Conservation (phyloP, 2,113 vertebrate genomes). For the Gnathonemus echidnorhynchus region DNA sequence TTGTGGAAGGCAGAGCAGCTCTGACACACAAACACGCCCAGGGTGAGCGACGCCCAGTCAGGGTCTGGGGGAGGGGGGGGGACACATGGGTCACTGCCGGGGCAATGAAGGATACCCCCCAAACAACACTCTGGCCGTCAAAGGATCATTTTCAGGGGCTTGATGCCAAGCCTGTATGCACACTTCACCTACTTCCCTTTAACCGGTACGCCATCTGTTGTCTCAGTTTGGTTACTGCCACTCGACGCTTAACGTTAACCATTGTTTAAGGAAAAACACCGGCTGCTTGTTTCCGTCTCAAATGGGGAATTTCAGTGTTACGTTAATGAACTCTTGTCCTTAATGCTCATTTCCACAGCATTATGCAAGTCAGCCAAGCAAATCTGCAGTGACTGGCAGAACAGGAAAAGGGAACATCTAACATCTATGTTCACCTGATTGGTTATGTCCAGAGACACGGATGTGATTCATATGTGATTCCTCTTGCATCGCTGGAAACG, state of each 20-base stretch:
- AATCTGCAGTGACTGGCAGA: background rate
- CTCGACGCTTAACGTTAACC: background rate
- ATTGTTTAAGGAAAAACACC: background rate
- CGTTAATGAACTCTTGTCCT: background rate
- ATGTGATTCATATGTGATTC: background rate
- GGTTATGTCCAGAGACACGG: background rate
- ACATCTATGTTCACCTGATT: background rate
- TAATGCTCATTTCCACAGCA: background rate
- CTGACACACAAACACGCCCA: constrained; percentile 89
- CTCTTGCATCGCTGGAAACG: background rate
- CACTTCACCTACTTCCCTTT: background rate
- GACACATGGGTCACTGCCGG: background rate
- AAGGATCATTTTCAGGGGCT: background rate
- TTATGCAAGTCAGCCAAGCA: background rate
- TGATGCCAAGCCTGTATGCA: background rate
- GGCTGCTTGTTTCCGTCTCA: background rate
- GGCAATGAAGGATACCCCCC: background rate
- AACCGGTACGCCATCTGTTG: background rate
- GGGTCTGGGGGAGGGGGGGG: constrained; percentile 62
- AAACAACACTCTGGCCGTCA: background rate
- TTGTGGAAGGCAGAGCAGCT: constrained; percentile 88
- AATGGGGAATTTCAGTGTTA: background rate
- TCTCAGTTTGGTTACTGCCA: no score
- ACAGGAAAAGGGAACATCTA: background rate
- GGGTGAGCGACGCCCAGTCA: constrained; percentile 86